Evolutionary conservation across 2,888 invertebrate genomes (phyloP).

Genomic region (Fragum sueziense): DNA sequence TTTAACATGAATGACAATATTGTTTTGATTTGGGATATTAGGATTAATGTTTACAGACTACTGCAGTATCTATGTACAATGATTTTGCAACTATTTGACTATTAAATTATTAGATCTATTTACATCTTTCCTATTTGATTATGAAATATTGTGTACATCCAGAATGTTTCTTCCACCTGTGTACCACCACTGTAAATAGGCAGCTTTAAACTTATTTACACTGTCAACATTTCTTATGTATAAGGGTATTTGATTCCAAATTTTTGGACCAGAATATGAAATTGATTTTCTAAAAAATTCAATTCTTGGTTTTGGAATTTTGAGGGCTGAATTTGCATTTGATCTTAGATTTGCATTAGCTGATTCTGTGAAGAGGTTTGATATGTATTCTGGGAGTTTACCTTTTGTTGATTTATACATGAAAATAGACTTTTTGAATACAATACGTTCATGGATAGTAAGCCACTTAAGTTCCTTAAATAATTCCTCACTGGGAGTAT

Average conservation of each 20-base stretch:
- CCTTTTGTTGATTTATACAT: slow-evolving; percentile 17
- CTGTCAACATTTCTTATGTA: not conserved
- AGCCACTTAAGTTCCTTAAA: slow-evolving; percentile 16
- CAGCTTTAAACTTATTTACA: not conserved
- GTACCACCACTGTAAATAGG: not conserved
- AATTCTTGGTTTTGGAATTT: not conserved
- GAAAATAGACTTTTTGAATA: slow-evolving; percentile 17
- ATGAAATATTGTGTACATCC: no score
- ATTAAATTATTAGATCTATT: no score
- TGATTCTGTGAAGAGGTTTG: slow-evolving; percentile 3
- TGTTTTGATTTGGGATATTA: no score
- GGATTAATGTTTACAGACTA: no score
- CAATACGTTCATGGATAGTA: slow-evolving; percentile 16
- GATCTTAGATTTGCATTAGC: not conserved
- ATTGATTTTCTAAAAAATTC: not conserved
- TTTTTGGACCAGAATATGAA: not conserved
- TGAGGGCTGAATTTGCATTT: not conserved
- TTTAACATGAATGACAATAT: no score
- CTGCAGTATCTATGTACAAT: no score
- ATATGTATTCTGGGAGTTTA: slow-evolving; percentile 12
- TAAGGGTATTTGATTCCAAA: slow-evolving; percentile 14
- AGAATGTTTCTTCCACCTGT: not conserved
- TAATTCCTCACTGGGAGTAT: slow-evolving; percentile 1
- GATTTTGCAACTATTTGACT: no score
- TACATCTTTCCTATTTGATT: no score